Percentiles rank a stretch among this genome's conserved stretches.
Evolutionary conservation across 2,113 vertebrate species (phyloP).

Genomic region (Cygnus atratus): DNA sequence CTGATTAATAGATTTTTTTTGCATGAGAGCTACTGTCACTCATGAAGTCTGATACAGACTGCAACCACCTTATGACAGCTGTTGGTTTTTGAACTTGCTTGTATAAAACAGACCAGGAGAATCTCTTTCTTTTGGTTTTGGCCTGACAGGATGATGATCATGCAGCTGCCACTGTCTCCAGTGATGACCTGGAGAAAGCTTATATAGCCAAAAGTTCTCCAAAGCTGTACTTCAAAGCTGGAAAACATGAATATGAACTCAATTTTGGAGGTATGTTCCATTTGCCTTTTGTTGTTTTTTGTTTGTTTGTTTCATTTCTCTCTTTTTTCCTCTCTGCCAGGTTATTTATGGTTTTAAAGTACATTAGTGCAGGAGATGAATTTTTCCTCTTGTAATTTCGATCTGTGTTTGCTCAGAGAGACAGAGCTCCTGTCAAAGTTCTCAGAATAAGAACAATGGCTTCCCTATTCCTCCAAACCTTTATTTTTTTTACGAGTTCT

Average conservation of each 20-base stretch:
- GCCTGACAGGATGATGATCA: constrained; percentile 72
- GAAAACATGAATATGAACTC: constrained; percentile 81
- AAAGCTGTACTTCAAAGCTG: constrained; percentile 79
- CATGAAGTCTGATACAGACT: not conserved
- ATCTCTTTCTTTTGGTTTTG: not conserved
- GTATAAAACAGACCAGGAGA: not conserved
- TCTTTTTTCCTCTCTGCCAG: not conserved
- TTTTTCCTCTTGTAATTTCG: not conserved
- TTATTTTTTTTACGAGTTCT: not conserved
- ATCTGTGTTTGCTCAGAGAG: not conserved
- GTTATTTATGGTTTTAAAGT: not conserved
- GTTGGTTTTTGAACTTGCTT: not conserved
- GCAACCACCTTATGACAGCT: not conserved
- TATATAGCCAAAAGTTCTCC: constrained; percentile 67
- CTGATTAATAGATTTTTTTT: not conserved
- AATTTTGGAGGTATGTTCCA: constrained; percentile 81
- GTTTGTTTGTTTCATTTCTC: not conserved
- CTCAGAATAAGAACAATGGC: not conserved
- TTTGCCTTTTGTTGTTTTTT: not conserved
- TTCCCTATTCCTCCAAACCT: not conserved
- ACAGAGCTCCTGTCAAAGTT: not conserved
- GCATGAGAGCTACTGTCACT: not conserved
- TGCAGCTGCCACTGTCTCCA: constrained; percentile 74
- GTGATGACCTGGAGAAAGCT: constrained; percentile 82
- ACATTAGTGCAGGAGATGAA: not conserved